phyloP scores from a whole-genome alignment of 2,888 invertebrate species.

The Nesidiocoris tenuis region DNA sequence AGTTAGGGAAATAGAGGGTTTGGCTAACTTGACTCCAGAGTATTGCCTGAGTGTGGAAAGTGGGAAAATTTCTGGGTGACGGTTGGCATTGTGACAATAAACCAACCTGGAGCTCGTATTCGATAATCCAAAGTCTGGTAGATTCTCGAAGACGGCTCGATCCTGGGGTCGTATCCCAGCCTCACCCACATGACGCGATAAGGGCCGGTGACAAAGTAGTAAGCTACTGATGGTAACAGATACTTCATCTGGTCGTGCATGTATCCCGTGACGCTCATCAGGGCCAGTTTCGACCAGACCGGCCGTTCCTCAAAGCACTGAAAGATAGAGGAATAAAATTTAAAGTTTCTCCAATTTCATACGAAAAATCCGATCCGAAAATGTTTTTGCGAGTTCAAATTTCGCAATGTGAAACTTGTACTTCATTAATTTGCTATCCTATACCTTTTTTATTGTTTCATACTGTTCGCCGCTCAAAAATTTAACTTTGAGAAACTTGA shows the following conservation, averaged over 20 bases:
- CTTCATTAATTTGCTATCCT: too few species aligned
- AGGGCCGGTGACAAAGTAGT: slow-evolving; percentile 85
- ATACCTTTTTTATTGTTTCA: slow-evolving; percentile 58
- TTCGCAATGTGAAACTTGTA: too few species aligned
- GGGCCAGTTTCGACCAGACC: slow-evolving; percentile 81
- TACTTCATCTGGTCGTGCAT: slow-evolving; percentile 66
- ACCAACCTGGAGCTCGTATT: slow-evolving; percentile 65
- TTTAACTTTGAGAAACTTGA: slow-evolving; percentile 54
- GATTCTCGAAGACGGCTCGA: slow-evolving; percentile 71
- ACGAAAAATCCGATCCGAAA: too few species aligned
- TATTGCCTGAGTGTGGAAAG: too few species aligned
- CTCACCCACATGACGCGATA: slow-evolving; percentile 90
- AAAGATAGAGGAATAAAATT: slow-evolving; percentile 3
- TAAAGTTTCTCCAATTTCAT: too few species aligned
- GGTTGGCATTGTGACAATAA: too few species aligned
- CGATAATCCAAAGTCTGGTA: slow-evolving; percentile 90
- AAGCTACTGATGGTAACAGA: slow-evolving; percentile 78
- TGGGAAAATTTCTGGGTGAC: too few species aligned
- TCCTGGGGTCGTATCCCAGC: slow-evolving; percentile 89
- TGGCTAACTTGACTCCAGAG: too few species aligned
- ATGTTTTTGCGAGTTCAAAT: too few species aligned
- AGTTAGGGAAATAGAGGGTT: too few species aligned
- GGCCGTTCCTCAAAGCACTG: slow-evolving; percentile 75
- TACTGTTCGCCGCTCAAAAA: slow-evolving; percentile 54
- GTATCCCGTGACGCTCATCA: slow-evolving; percentile 67